These are phyloP conservation scores for Dryoscopus gambensis DNA, from an alignment of 2,113 vertebrate genomes.

Conservation along the genomic window DNA sequence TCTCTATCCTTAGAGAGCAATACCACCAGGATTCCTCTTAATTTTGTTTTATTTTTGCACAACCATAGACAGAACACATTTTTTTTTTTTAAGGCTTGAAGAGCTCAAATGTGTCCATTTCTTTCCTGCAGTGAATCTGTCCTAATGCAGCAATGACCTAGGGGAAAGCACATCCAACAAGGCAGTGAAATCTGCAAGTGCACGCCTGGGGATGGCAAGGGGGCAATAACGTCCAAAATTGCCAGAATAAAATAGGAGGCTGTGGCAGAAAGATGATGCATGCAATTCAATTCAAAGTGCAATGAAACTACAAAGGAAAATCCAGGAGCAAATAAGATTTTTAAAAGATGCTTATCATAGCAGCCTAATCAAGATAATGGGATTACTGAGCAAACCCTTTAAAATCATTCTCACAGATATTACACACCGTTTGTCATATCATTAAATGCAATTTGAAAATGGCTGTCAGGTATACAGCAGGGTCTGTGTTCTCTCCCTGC, in stretches of 20 bases:
- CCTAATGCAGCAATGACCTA: background rate
- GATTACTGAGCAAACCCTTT: constrained; percentile 27
- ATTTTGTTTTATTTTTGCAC: background rate
- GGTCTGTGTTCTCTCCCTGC: background rate
- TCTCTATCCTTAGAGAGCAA: background rate
- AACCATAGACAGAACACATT: background rate
- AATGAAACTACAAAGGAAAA: constrained; percentile 32
- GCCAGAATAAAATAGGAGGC: background rate
- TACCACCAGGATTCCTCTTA: background rate
- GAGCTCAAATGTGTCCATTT: background rate
- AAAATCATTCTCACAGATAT: constrained; percentile 11
- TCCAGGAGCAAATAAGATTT: background rate
- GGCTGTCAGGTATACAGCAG: background rate
- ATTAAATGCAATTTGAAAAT: constrained; percentile 32
- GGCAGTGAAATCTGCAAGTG: constrained; percentile 14
- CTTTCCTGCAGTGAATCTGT: background rate
- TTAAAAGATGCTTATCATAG: background rate
- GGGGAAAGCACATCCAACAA: background rate
- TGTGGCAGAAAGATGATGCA: background rate
- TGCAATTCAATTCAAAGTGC: background rate
- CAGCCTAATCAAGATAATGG: constrained; percentile 33
- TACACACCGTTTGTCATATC: background rate
- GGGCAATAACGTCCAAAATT: constrained; percentile 24
- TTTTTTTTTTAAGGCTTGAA: background rate
- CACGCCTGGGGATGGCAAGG: background rate